These are phyloP conservation scores for pig (Sus scrofa) DNA, from an alignment of 2,113 vertebrate genomes.

Conservation along the genomic window DNA sequence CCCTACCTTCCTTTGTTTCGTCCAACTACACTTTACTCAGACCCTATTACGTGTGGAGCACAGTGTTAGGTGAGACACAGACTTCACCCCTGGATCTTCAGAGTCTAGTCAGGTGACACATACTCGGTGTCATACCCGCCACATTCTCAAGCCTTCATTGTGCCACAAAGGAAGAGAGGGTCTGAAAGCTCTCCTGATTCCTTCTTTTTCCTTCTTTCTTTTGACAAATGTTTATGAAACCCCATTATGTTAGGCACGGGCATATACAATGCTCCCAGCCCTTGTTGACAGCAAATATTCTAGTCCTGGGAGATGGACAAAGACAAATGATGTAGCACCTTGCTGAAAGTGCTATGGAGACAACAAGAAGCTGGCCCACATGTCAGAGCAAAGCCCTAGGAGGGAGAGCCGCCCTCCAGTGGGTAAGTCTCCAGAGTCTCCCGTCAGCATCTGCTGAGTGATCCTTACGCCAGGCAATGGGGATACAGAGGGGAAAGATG, in stretches of 20 bases:
- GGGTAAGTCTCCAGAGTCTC: neutral
- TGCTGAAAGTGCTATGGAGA: neutral
- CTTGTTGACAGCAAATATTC: neutral
- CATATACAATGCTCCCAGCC: neutral
- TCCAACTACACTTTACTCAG: neutral
- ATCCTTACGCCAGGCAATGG: neutral
- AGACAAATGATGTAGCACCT: neutral
- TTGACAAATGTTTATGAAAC: constrained; percentile 14
- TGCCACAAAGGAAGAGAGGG: neutral
- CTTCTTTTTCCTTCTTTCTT: neutral
- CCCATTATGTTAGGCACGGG: neutral
- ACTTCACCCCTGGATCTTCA: neutral
- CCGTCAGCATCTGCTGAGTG: neutral
- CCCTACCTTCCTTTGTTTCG: neutral
- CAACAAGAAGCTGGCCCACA: neutral
- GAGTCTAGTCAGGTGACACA: neutral
- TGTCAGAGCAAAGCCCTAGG: neutral
- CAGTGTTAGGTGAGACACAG: neutral
- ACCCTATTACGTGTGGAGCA: neutral
- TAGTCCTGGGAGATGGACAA: neutral
- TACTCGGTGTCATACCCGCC: neutral
- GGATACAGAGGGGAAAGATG: neutral
- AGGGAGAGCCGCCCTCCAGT: neutral
- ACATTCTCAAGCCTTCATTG: neutral
- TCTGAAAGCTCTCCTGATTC: neutral